Evolutionary conservation across 2,797 vertebrate genomes (phyloP).

Genomic region (Xenentodon cancila): DNA sequence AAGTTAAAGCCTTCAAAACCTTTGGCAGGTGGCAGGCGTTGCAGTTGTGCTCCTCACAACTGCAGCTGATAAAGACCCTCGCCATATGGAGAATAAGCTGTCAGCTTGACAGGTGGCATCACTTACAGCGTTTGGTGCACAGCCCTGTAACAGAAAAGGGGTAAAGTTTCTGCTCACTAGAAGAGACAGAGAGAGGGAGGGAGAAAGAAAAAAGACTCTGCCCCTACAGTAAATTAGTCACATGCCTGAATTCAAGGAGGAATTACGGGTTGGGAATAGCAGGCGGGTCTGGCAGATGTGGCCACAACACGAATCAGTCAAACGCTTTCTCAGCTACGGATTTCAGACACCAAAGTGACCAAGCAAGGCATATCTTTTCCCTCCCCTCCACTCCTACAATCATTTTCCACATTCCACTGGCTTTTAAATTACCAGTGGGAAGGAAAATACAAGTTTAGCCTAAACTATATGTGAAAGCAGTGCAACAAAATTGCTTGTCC

Average conservation of each 20-base stretch:
- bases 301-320: slow-evolving; percentile 80
- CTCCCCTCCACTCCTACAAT: slow-evolving; percentile 81
- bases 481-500: slow-evolving; percentile 42
- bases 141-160: slow-evolving; percentile 45
- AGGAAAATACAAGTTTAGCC: slow-evolving; percentile 82
- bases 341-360: slow-evolving; percentile 78
- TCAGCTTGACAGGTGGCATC: slow-evolving; percentile 74
- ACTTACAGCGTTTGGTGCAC: slow-evolving; percentile 40
- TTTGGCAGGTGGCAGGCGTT: slow-evolving; percentile 53
- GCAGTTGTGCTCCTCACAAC: slow-evolving; percentile 18
- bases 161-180: slow-evolving; percentile 48
- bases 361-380: slow-evolving; percentile 78
- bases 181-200: slow-evolving; percentile 10
- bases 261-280: slow-evolving; percentile 79
- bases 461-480: slow-evolving; percentile 73
- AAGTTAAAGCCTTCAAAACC: slow-evolving; percentile 18
- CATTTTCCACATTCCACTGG: slow-evolving; percentile 83
- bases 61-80: slow-evolving; percentile 57
- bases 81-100: slow-evolving; percentile 47
- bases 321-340: slow-evolving; percentile 67
- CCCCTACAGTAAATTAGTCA: slow-evolving; percentile 69
- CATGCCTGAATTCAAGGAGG: slow-evolving; percentile 71
- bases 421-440: slow-evolving; percentile 85
- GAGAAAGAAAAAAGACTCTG: slow-evolving; percentile 30
- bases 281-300: slow-evolving; percentile 74